Evolutionary conservation across 2,113 vertebrate species (phyloP).

Genomic region (Tautogolabrus adspersus): DNA sequence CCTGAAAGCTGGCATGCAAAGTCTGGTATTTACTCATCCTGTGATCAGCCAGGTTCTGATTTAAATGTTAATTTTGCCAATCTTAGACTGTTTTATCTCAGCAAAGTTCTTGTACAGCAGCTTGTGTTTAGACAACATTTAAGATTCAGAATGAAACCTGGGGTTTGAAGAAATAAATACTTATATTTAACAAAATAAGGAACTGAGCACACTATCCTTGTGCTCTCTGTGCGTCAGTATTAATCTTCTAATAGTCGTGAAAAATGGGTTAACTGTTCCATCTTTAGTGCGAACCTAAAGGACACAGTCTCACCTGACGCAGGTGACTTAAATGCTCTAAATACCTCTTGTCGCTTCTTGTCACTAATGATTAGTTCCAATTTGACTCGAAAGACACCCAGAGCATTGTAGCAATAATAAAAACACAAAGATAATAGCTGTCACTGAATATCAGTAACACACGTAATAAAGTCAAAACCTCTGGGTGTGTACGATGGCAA

Average conservation of each 20-base stretch:
- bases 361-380: slow-evolving; percentile 42
- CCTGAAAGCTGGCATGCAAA: background rate
- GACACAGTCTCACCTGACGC: slow-evolving; percentile 3
- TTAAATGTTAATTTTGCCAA: background rate
- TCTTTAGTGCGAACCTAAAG: background rate
- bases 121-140: slow-evolving; percentile 1
- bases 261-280: background rate
- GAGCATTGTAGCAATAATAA: slow-evolving; percentile 48
- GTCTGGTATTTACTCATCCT: background rate
- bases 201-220: background rate
- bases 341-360: slow-evolving; percentile 50
- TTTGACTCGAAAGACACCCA: slow-evolving; percentile 26
- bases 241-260: background rate
- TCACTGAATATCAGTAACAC: slow-evolving; percentile 38
- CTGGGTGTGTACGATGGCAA: slow-evolving; percentile 31
- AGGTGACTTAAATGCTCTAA: slow-evolving; percentile 13
- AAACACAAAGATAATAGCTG: slow-evolving; percentile 44
- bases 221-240: background rate
- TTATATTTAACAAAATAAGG: background rate
- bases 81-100: background rate
- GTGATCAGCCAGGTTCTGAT: background rate
- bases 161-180: background rate
- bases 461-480: slow-evolving; percentile 41
- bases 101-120: background rate
- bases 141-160: background rate